Evolutionary conservation across 1,140 invertebrate species (phyloP).

Genomic region (Andrena cerasifolii): DNA sequence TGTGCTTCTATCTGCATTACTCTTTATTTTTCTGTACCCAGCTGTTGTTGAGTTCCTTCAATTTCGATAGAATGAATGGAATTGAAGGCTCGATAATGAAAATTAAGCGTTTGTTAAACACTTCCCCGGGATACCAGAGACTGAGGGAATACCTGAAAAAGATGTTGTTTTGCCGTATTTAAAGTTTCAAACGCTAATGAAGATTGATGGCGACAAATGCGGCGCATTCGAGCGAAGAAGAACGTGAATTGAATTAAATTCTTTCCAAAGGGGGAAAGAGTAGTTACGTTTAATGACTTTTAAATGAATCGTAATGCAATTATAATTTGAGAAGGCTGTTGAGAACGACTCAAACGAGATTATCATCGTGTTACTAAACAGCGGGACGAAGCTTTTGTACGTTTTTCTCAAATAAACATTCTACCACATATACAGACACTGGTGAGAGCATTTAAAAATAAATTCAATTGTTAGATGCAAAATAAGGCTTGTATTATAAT

Average conservation of each 20-base stretch:
- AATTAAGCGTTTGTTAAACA: neutral
- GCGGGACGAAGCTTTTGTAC: neutral
- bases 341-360: neutral
- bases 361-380: neutral
- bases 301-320: slow-evolving; percentile 13
- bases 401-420: neutral
- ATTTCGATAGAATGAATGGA: too few species aligned
- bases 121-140: neutral
- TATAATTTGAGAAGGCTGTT: neutral
- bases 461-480: too few species aligned
- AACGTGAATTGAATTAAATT: slow-evolving; percentile 25
- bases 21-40: too few species aligned
- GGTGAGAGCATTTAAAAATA: too few species aligned
- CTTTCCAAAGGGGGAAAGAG: neutral
- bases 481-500: too few species aligned
- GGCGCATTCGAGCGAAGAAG: neutral
- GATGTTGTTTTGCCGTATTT: neutral
- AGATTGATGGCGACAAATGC: slow-evolving; percentile 36
- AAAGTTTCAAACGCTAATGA: slow-evolving; percentile 24
- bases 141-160: neutral
- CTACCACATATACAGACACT: neutral
- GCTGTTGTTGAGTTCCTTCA: too few species aligned
- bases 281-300: slow-evolving; percentile 14
- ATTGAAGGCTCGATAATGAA: neutral
- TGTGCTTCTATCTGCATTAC: too few species aligned